phyloP scores from a whole-genome alignment of 2,888 invertebrate genomes.

The Homarus gammarus region DNA sequence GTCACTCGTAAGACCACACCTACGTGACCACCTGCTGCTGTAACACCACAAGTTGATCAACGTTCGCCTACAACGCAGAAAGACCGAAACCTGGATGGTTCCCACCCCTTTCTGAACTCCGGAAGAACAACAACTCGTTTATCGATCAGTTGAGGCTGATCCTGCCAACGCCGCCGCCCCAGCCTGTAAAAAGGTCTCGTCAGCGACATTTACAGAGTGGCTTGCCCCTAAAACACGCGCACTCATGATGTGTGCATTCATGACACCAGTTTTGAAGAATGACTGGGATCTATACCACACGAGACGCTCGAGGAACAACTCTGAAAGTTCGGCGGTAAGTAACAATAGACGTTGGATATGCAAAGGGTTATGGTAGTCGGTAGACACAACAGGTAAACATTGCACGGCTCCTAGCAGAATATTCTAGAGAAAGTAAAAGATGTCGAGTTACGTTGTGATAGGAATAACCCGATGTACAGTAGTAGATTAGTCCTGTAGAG shows the following conservation, averaged over 20 bases:
- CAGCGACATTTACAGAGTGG: neutral
- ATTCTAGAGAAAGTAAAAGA: neutral
- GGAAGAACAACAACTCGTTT: neutral
- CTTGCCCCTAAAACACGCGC: neutral
- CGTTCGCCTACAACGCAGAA: too few species aligned
- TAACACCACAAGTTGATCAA: neutral
- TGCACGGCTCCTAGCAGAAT: neutral
- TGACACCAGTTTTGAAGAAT: conserved; percentile 75
- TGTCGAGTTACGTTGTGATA: neutral
- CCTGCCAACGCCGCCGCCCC: neutral
- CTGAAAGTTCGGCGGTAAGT: conserved; percentile 67
- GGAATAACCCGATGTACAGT: neutral
- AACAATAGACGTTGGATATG: too few species aligned
- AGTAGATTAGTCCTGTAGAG: too few species aligned
- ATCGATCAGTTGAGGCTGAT: neutral
- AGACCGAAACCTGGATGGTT: too few species aligned
- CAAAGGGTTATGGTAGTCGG: neutral
- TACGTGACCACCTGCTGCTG: neutral
- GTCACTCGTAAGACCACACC: neutral
- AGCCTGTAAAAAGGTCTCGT: neutral
- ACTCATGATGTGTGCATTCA: conserved; percentile 76
- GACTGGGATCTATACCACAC: conserved; percentile 75
- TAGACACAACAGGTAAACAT: neutral
- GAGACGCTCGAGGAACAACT: conserved; percentile 62
- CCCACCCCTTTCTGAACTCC: neutral